Evolutionary conservation across 2,113 vertebrate genomes (phyloP), one percentile per base, ranked within the genome.

Genomic region (Neomonachus schauinslandi): DNA sequence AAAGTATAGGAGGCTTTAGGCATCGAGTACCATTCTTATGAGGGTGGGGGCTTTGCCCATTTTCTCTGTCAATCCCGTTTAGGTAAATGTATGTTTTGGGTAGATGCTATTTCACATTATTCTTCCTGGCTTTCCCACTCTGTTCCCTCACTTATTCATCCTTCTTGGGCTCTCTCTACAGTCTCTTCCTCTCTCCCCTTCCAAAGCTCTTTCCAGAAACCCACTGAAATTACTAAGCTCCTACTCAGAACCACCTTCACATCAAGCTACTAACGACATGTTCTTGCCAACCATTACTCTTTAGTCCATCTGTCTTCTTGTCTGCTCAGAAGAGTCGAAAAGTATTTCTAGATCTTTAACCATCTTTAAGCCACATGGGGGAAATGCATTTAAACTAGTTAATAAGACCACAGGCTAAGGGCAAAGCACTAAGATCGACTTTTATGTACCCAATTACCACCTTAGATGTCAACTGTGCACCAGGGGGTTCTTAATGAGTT

Each of bases 371-470:
- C 65, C 88, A 92, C 92, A 57, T 71, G 84, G 67, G 67, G 77
- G n/a, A 83, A 94, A 91, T 76, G 88, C 55, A 89, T 95, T 97
- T 85, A 91, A 96, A 94, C 94, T 92, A n/a, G 59, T 98, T 97
- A 97, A 94, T 91, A 96, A 95, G 88, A 90, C 90, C 53, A 89
- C 84, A 96, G 94, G 74, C 46, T 71, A 93, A 96, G 95, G 95
- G 65, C 49, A 83, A 92, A 93, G 77, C 49, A 21, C 76, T 39
- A 49, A 96, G 94, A 71, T 91, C 0, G 1, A 91, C 92, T 97
- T 97, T 97, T 87, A 95, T 89, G 91, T 85, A 61, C 51, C 65
- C 74, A 95, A 63, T 96, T 92, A 94, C 91, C 7, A 3, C 81
- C 4, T 67, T 69, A 77, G 94, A 91, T 94, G 93, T 94, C 95